phyloP scores from a whole-genome alignment of 1,140 invertebrate species.

The Nomia melanderi region DNA sequence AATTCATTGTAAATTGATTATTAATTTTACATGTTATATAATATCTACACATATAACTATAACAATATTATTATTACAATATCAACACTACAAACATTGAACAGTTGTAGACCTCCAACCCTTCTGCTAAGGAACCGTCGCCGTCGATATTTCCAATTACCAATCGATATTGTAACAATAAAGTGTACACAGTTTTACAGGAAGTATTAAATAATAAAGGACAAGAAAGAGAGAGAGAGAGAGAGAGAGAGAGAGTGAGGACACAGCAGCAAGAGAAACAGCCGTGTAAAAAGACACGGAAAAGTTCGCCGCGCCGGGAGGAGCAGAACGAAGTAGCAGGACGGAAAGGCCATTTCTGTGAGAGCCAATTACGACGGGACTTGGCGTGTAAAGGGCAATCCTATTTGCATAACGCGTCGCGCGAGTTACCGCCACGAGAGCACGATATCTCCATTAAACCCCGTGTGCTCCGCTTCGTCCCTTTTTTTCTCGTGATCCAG shows the following conservation, averaged over 20 bases:
- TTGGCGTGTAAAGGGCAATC: conserved; percentile 72
- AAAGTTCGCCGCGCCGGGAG: background rate
- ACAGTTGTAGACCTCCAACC: too few relatives aligned
- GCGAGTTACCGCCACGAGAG: conserved; percentile 61
- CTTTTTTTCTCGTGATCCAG: conserved; percentile 1
- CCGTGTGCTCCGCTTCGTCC: conserved; percentile 21
- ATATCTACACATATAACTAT: too few relatives aligned
- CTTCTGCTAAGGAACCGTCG: too few relatives aligned
- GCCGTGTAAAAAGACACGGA: background rate
- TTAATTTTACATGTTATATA: too few relatives aligned
- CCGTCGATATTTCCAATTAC: too few relatives aligned
- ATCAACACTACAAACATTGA: too few relatives aligned
- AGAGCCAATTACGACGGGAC: conserved; percentile 73
- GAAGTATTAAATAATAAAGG: too few relatives aligned
- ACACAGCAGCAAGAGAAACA: conserved; percentile 27
- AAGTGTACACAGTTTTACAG: too few relatives aligned
- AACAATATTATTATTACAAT: too few relatives aligned
- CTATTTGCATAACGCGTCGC: conserved; percentile 77
- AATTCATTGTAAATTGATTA: too few relatives aligned
- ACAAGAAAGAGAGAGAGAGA: background rate
- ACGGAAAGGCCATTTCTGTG: conserved; percentile 51
- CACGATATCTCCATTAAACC: conserved; percentile 76
- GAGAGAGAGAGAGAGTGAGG: conserved; percentile 41
- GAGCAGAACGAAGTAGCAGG: conserved; percentile 4
- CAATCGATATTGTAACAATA: too few relatives aligned